These are phyloP conservation scores for Trichopria drosophilae DNA, from an alignment of 2,888 invertebrate genomes.

Conservation along the genomic window DNA sequence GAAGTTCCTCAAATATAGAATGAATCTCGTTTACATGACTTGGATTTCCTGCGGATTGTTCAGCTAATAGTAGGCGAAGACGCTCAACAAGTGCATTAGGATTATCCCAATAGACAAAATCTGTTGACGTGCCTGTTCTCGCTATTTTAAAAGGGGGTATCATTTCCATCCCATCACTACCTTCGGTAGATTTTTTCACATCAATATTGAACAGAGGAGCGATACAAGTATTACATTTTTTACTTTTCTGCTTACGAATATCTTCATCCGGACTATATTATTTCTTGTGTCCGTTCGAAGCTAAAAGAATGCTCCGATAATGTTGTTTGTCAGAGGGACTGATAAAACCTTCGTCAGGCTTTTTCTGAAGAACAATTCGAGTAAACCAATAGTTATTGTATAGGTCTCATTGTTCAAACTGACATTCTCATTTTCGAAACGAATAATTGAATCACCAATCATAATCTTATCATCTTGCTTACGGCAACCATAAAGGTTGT, in stretches of 20 bases:
- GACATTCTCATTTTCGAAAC: neutral
- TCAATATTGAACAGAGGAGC: too few relatives aligned
- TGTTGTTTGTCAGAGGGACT: neutral
- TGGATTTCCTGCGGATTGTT: neutral
- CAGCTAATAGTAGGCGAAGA: neutral
- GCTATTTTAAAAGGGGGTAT: neutral
- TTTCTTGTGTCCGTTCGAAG: neutral
- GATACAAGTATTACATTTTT: too few relatives aligned
- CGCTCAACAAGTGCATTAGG: conserved; percentile 3
- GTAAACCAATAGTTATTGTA: neutral
- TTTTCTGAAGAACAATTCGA: neutral
- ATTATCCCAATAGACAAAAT: neutral
- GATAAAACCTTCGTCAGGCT: neutral
- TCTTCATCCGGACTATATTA: neutral
- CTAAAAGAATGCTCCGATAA: neutral
- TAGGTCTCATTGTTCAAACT: neutral
- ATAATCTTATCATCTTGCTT: neutral
- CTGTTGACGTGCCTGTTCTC: neutral
- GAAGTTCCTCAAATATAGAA: neutral
- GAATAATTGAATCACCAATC: neutral
- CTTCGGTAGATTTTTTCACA: neutral
- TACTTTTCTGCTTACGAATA: too few relatives aligned
- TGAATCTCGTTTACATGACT: conserved; percentile 3
- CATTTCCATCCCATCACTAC: too few relatives aligned
- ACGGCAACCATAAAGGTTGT: neutral